Evolutionary conservation across 2,888 invertebrate species (phyloP), one percentile per base, ranked within the genome.

Genomic region (Resseliella maxima): DNA sequence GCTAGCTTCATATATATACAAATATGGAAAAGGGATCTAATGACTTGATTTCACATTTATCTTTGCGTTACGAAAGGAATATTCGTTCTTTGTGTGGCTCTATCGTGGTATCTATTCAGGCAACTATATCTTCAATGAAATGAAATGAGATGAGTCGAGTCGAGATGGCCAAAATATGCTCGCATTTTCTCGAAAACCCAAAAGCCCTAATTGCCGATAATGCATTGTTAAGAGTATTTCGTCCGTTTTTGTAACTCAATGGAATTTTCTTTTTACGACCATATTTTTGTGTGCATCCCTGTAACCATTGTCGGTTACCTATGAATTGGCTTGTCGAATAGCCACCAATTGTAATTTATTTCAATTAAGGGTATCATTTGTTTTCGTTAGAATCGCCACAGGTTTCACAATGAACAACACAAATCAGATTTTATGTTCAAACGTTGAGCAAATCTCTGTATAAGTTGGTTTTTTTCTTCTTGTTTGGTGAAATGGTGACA

Each of bases 361-460:
- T 81, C 81, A 81, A 81, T 81, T 81, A 81, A 81, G 81, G 81
- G 15, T 36, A 81, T 81, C 81, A 81, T 81, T 81, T 81, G 81
- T 81, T 81, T 81, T 81, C 81, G 36, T 81, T 81, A 81, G n/a
- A 81, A 81, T 36, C 21, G 81, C 36, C 36, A 36, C 81, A 36
- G 24, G 59, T 59, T 59, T 59, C 6, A 24, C 59, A 59, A 10
- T 59, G 59, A 24, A 50, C 50, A 5, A 59, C 59, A 27, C 27
- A 59, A 59, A 59, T 59, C 59, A 59, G 24, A 59, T 59, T 59
- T 59, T n/a, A 5, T 24, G 5, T 2, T 27, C 24, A 59, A n/a
- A 8, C 1, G 24, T 41, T 41, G 41, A 41, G 41, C 18, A 50
- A 50, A 50, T 50, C 18, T 50, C 50, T 18, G 12, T 45, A 45